phyloP scores from a whole-genome alignment of 1,140 invertebrate species.

The Wiebesia pumilae region DNA sequence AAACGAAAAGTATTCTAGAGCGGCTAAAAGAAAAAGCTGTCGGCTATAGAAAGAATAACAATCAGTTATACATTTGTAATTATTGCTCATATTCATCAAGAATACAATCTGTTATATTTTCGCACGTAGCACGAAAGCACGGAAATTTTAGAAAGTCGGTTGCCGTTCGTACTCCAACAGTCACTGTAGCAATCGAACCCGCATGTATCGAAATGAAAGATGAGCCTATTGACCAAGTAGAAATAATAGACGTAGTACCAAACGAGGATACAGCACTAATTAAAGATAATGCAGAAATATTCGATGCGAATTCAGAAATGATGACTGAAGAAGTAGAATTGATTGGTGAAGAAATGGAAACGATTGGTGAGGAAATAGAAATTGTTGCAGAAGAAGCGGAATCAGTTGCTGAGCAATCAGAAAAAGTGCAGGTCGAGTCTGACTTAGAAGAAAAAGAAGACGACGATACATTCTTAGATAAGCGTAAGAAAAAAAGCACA shows the following conservation, averaged over 20 bases:
- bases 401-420: neutral
- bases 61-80: neutral
- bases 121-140: constrained; percentile 4
- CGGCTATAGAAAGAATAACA: neutral
- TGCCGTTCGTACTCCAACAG: neutral
- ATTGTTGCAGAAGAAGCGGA: neutral
- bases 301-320: neutral
- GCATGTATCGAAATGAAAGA: neutral
- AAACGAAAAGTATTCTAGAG: neutral
- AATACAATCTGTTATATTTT: neutral
- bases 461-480: neutral
- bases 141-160: neutral
- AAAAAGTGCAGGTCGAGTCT: too few relatives aligned
- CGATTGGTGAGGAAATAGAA: neutral
- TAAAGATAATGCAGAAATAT: neutral
- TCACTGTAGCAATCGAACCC: constrained; percentile 8
- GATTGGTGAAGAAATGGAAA: neutral
- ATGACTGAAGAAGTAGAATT: too few relatives aligned
- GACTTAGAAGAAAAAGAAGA: neutral
- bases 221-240: neutral
- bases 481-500: neutral
- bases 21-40: neutral
- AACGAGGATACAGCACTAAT: neutral
- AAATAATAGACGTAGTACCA: neutral
- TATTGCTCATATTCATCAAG: neutral